A percentile compares a stretch with the other conserved stretches of the same genome.
These are phyloP conservation scores for Micromesistius poutassou DNA, from an alignment of 2,797 vertebrate genomes.

Conservation along the genomic window DNA sequence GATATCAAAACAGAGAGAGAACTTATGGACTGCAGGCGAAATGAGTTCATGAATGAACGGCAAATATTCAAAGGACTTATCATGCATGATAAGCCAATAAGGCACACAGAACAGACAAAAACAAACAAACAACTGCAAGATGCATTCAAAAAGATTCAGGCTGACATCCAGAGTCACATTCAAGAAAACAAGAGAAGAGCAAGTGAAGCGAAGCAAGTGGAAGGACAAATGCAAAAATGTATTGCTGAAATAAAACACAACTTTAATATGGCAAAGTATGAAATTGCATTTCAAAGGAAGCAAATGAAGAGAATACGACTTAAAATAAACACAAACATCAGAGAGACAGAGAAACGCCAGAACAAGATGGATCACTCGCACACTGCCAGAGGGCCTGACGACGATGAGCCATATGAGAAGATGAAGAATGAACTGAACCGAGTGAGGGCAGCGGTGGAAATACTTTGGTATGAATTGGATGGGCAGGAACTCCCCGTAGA, in stretches of 20 bases:
- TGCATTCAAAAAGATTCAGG: slow-evolving; percentile 27
- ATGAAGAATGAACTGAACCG: slow-evolving; percentile 45
- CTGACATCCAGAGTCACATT: slow-evolving; percentile 34
- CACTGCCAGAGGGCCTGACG: slow-evolving; percentile 6
- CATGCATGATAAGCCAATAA: slow-evolving; percentile 21
- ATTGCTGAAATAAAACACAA: slow-evolving; percentile 41
- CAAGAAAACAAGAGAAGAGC: slow-evolving; percentile 42
- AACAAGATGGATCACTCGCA: slow-evolving; percentile 23
- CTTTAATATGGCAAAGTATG: slow-evolving; percentile 33
- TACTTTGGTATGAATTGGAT: slow-evolving; percentile 32
- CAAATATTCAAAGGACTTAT: slow-evolving; percentile 39
- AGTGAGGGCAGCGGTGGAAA: slow-evolving; percentile 34
- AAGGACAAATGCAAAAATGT: slow-evolving; percentile 39
- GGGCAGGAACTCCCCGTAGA: slow-evolving; percentile 33
- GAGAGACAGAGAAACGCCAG: slow-evolving; percentile 43
- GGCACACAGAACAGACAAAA: slow-evolving; percentile 20
- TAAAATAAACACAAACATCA: slow-evolving; percentile 34
- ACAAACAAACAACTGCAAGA: slow-evolving; percentile 22
- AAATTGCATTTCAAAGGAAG: slow-evolving; percentile 35
- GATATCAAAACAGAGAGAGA: slow-evolving; percentile 50
- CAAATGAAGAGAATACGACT: slow-evolving; percentile 40
- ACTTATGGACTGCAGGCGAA: slow-evolving; percentile 29
- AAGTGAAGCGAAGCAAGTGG: slow-evolving; percentile 37
- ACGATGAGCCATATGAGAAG: slow-evolving; percentile 33
- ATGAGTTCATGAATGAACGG: slow-evolving; percentile 45